Conservation (phyloP, 2,888 invertebrate species). For the Lingula anatina region DNA sequence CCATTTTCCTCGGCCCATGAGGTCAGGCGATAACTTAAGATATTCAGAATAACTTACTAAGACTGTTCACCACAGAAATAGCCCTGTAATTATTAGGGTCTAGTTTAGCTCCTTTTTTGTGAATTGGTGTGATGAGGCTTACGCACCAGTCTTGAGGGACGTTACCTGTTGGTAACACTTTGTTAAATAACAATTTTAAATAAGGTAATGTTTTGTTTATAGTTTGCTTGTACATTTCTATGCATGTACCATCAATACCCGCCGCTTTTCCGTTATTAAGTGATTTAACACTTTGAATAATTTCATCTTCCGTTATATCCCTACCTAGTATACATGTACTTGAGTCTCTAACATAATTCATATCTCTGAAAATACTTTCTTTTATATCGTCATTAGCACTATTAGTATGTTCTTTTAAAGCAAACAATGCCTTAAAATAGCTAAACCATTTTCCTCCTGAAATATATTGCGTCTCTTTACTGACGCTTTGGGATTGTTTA, state of each 20-base stretch:
- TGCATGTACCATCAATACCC: constrained; percentile 2
- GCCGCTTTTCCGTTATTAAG: constrained; percentile 1
- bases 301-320: constrained; percentile 7
- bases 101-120: constrained; percentile 5
- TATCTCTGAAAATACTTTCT: too few relatives aligned
- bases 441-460: too few relatives aligned
- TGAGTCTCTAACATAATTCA: too few relatives aligned
- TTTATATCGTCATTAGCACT: too few relatives aligned
- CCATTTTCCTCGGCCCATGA: constrained; percentile 6
- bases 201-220: not conserved
- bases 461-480: too few relatives aligned
- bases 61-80: constrained; percentile 4
- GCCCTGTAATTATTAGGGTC: constrained; percentile 8
- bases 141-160: constrained; percentile 5
- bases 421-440: too few relatives aligned
- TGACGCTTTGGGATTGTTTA: too few relatives aligned
- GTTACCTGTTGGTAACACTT: constrained; percentile 1
- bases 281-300: not conserved
- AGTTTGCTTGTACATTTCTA: constrained; percentile 5
- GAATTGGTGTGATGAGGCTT: constrained; percentile 6
- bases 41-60: too few relatives aligned
- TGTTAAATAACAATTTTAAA: constrained; percentile 6
- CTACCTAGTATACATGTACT: too few relatives aligned
- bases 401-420: too few relatives aligned
- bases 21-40: too few relatives aligned